Percentiles rank a stretch among this genome's conserved stretches.
phyloP scores from a whole-genome alignment of 1,140 invertebrate genomes.

The Idris sp. region DNA sequence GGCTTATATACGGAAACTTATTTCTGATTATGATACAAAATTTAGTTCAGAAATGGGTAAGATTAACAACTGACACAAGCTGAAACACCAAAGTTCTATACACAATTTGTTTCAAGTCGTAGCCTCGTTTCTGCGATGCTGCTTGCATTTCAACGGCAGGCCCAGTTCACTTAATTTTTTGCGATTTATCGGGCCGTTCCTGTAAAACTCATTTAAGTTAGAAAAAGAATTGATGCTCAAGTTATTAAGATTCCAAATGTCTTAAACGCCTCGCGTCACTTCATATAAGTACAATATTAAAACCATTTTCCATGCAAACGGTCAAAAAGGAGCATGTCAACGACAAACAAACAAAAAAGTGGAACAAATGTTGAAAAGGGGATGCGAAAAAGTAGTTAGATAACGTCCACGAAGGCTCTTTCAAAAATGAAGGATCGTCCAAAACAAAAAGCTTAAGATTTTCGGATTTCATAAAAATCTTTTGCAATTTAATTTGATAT shows the following conservation, averaged over 20 bases:
- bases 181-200: conserved; percentile 62
- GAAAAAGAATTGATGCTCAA: conserved; percentile 54
- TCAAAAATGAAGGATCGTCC: conserved; percentile 41
- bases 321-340: conserved; percentile 27
- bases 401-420: conserved; percentile 43
- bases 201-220: conserved; percentile 51
- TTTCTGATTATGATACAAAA: conserved; percentile 33
- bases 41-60: conserved; percentile 22
- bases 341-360: conserved; percentile 27
- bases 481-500: conserved; percentile 37
- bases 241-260: conserved; percentile 46
- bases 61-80: conserved; percentile 74
- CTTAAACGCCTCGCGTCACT: conserved; percentile 47
- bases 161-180: conserved; percentile 60
- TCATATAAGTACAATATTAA: conserved; percentile 48
- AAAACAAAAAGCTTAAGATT: conserved; percentile 31
- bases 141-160: conserved; percentile 70
- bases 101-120: conserved; percentile 66
- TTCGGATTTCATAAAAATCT: conserved; percentile 16
- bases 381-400: conserved; percentile 14
- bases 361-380: conserved; percentile 11
- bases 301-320: conserved; percentile 39
- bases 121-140: conserved; percentile 64
- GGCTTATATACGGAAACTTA: conserved; percentile 39
- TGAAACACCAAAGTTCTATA: conserved; percentile 70